Conservation (phyloP, 2,113 vertebrate species). For the Gallinago undulata region DNA sequence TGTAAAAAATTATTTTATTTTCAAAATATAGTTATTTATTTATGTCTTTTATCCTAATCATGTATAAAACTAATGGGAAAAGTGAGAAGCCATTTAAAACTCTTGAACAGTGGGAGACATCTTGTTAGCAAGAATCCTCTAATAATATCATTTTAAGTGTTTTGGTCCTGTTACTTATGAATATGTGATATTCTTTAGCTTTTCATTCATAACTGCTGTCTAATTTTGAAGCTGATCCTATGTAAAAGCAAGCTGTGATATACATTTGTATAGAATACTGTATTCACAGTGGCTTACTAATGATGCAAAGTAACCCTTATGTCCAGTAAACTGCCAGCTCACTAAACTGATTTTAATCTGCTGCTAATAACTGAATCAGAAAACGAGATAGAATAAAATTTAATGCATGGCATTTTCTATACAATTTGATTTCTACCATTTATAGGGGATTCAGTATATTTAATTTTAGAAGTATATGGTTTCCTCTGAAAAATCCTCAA, state of each 20-base stretch:
- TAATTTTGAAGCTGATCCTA: background rate
- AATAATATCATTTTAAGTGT: accelerated
- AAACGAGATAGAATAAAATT: background rate
- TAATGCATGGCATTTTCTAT: background rate
- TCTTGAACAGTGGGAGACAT: too few relatives aligned
- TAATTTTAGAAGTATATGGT: background rate
- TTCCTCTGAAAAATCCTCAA: background rate
- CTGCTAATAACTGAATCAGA: background rate
- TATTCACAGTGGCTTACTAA: background rate
- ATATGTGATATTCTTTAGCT: background rate
- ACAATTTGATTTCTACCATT: too few relatives aligned
- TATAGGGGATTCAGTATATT: background rate
- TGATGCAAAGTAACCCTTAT: background rate
- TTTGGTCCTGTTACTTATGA: background rate
- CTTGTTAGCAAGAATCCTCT: background rate
- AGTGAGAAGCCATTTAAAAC: background rate
- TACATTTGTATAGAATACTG: background rate
- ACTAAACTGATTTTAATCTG: background rate
- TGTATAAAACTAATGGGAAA: background rate
- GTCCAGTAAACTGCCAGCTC: background rate
- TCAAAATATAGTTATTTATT: background rate
- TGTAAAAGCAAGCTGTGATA: background rate
- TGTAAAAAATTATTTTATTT: accelerated
- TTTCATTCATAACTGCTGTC: background rate
- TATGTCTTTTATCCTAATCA: background rate